Evolutionary conservation across 2,888 invertebrate species (phyloP), one percentile per base, ranked within the genome.

Genomic region (Noctua janthe): DNA sequence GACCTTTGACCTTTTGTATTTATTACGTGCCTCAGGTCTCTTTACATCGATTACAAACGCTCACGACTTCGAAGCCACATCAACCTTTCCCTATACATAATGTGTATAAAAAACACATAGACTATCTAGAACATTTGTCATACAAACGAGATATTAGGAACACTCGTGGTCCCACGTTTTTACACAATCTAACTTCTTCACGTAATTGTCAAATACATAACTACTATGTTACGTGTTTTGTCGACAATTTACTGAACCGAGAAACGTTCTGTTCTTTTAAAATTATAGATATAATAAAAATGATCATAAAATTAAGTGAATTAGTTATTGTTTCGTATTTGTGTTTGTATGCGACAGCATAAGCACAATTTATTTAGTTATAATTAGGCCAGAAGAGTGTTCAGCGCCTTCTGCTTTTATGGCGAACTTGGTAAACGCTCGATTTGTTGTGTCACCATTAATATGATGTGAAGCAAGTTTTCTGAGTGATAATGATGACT

Each of bases 131-230:
- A 82, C 76, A 77, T 86, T 70, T 75, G 62, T 79, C 67, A 67
- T 62, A 82, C 74, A 78, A 47, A 76, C 76, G 47, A 72, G 74
- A 71, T 69, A 80, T 88, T 80, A 86, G 81, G 72, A 78, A 54
- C 72, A 71, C 75, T 82, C 39, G n/a, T 47, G 43, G 70, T 80
- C 79, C 66, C 85, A 84, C 84, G 84, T 82, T 86, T 88, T 81
- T 81, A 76, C 76, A 64, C 69, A 78, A 82, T 78, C 47, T 74
- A 69, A 74, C 77, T 74, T 85, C 78, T 83, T 85, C 78, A 78
- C 76, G 84, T 89, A 81, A 88, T 80, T 81, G 78, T 85, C 77
- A 83, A 82, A 82, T 80, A 80, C 88, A 81, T 87, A 89, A 87
- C 66, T 71, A 70, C 80, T 69, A 76, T 54, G 79, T 87, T 87